Evolutionary conservation across 1,140 invertebrate species (phyloP), one percentile per base, ranked within the genome.

Genomic region (Apis florea): DNA sequence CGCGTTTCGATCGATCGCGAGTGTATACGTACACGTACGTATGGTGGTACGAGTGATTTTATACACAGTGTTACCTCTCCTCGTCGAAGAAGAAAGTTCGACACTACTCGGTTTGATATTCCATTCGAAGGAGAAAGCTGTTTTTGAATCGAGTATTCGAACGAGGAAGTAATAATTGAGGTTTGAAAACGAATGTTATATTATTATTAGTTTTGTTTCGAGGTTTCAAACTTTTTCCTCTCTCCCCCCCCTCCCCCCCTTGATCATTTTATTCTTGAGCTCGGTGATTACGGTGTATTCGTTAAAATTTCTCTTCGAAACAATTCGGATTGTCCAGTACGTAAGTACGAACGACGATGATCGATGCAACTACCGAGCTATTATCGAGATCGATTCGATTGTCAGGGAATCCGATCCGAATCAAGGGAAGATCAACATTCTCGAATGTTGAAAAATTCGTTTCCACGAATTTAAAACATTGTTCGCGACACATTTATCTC

Each of bases 401-500:
- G 68, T 49, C n/a, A n/a, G n/a, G n/a, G n/a, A n/a, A n/a, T n/a
- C 15, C 49, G 40, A 15, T 26, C 19, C 24, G 53, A 61, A 31
- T 61, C 21, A n/a, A n/a, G 13, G 4, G 10, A 24, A 31, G 19
- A 54, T 63, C 24, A 40, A 21, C 47, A 2, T 40, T 26, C 54
- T 61, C 76, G 49, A 17, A 31, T n/a, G n/a, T 31, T n/a, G 49
- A 49, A 66, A 49, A 69, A 77, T 58, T 77, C 47, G 19, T 26
- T 58, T n/a, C 64, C 17, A 47, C 4, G 58, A 49, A 61, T 54
- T 54, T n/a, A n/a, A 64, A 72, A 79, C 77, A 72, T 79, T 71
- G 13, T 66, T 76, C 26, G 11, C 31, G 31, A n/a, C n/a, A 53
- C 71, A 26, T 72, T 64, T 56, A 24, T 51, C 49, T 2, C 11